Evolutionary conservation across 1,140 invertebrate genomes (phyloP).

Genomic region (Drosophila persimilis): DNA sequence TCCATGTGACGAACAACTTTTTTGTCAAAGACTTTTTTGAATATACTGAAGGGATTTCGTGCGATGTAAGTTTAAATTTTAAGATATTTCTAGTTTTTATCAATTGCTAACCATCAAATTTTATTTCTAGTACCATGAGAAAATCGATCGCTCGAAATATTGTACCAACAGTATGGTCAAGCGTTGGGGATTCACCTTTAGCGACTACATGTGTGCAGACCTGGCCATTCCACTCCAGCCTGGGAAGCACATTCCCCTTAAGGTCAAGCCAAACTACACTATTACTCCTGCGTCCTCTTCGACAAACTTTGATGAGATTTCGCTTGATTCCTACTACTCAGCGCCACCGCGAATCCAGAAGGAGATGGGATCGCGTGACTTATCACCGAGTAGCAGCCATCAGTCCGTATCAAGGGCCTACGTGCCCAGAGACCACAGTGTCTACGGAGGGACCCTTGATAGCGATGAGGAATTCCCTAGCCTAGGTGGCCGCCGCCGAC

Average conservation of each 20-base stretch:
- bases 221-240: constrained; percentile 55
- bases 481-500: constrained; percentile 14
- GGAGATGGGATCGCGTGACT: not conserved
- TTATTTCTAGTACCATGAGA: constrained; percentile 39
- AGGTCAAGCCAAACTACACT: constrained; percentile 23
- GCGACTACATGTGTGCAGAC: constrained; percentile 69
- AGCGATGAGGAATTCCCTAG: constrained; percentile 27
- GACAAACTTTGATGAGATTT: not conserved
- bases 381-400: constrained; percentile 1
- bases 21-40: constrained; percentile 65
- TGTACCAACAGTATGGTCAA: constrained; percentile 65
- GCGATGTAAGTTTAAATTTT: constrained; percentile 46
- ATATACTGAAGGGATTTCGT: constrained; percentile 57
- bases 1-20: constrained; percentile 41
- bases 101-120: not conserved
- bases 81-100: not conserved
- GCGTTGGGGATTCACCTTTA: constrained; percentile 68
- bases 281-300: not conserved
- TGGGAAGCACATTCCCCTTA: constrained; percentile 57
- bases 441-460: constrained; percentile 9
- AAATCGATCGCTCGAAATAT: constrained; percentile 64
- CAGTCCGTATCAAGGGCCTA: constrained; percentile 5
- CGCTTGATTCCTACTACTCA: constrained; percentile 16
- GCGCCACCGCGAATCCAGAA: constrained; percentile 2
- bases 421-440: constrained; percentile 17